Percentiles rank a stretch among this genome's conserved stretches.
These are phyloP conservation scores for Phortica okadai DNA, from an alignment of 2,888 invertebrate genomes.

Conservation along the genomic window DNA sequence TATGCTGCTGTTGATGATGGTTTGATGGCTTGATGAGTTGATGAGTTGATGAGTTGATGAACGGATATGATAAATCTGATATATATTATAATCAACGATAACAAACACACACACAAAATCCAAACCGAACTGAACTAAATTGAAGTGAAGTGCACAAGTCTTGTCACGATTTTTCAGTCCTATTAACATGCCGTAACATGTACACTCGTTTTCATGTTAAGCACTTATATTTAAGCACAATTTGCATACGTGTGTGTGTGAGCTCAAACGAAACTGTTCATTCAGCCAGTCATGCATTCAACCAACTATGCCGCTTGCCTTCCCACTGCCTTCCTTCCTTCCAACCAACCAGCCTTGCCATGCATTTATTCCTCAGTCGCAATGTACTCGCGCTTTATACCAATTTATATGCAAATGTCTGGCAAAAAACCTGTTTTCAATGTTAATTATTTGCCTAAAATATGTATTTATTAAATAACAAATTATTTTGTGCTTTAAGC, in stretches of 20 bases:
- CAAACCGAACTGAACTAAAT: neutral
- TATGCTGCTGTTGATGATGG: no score
- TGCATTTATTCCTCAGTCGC: no score
- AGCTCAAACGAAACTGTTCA: no score
- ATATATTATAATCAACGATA: neutral
- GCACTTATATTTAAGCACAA: neutral
- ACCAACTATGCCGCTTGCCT: no score
- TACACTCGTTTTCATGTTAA: neutral
- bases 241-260: neutral
- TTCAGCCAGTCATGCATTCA: no score
- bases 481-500: neutral
- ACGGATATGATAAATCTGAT: neutral
- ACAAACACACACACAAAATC: neutral
- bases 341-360: no score
- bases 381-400: neutral
- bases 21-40: neutral
- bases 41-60: neutral
- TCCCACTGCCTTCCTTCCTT: no score
- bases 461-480: neutral
- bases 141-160: neutral
- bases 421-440: neutral
- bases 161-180: neutral
- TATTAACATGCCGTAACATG: neutral
- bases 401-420: neutral
- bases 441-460: neutral